Conservation (phyloP, 2,797 vertebrate species). For the Gymnopithys bicolor region DNA sequence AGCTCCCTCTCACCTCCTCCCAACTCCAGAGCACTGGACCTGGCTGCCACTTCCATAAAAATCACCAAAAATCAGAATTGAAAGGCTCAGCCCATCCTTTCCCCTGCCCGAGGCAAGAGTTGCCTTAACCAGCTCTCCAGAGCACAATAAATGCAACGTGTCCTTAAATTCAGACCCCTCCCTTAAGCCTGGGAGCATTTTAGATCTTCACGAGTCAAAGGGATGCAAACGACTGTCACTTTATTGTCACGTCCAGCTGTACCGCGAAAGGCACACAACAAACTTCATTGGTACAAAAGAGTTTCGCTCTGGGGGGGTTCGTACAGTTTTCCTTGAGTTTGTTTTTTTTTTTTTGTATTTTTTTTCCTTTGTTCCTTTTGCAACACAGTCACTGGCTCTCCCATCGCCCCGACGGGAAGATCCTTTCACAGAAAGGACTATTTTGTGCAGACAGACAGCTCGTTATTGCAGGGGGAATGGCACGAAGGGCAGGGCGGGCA, state of each 20-base stretch:
- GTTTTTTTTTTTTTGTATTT: too few species aligned
- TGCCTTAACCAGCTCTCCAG: not conserved
- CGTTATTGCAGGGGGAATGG: not conserved
- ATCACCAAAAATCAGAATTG: not conserved
- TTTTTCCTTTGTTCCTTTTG: not conserved
- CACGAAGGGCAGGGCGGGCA: not conserved
- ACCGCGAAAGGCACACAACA: conserved; percentile 86
- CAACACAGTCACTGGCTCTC: conserved; percentile 24
- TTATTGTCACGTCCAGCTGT: conserved; percentile 87
- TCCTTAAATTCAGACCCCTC: not conserved
- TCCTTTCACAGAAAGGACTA: conserved; percentile 98
- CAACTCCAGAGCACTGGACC: fast-evolving
- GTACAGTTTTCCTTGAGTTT: not conserved
- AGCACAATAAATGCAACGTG: fast-evolving
- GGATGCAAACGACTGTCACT: conserved; percentile 85
- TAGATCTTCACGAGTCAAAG: not conserved
- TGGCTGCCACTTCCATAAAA: not conserved
- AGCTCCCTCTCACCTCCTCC: fast-evolving
- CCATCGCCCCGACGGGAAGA: conserved; percentile 70
- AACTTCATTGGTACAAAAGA: conserved; percentile 82
- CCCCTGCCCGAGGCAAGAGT: not conserved
- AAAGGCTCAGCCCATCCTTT: not conserved
- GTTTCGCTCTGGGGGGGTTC: conserved; percentile 20
- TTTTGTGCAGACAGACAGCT: conserved; percentile 69
- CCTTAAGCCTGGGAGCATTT: not conserved